Base-by-base conservation (phyloP, 2,113 vertebrate genomes). In the Mixornis gularis region DNA sequence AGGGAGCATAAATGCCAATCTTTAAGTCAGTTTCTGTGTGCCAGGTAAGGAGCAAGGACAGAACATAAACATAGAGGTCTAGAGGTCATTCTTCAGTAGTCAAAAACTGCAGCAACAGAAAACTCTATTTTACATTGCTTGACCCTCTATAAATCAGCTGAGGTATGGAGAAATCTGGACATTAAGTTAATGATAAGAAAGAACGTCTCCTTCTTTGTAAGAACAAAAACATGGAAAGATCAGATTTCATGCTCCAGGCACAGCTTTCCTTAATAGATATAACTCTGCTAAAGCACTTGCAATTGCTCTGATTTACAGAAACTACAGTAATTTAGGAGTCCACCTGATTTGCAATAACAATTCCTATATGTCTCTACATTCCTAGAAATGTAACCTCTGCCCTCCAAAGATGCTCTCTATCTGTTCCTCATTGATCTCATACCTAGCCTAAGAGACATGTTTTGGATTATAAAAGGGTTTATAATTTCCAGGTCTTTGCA, bases 121-220 rank as follows among this genome's bases (percentile, higher is more conserved):
- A 66, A 81, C 14, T 38, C 73, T 83, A 22, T 58, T 74, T 74
- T 60, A 38, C 27, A 73, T 51, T 88, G n/a, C 22, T 83, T 80
- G 66, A 79, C 10, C 32, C 15, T 43, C 58, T 68, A 65, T 52
- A 85, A 91, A 92, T 84, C 24, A 77, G 24, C 40, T 53, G 38
- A 92, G 25, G 26, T 52, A 55, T 38, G n/a, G 48, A 68, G 20
- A 85, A 91, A 85, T 66, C 49, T 60, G 27, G 38, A 78, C 27
- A 69, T 86, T 59, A 90, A 82, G 79, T 79, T 89, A 90, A 89
- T 76, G 60, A 32, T 56, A 79, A 70, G 62, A 87, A 95, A 76
- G 32, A 80, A 78, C 1, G 3, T 21, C 26, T 41, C 43, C 60
- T 76, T 72, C 12, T 30, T 53, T 60, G 13, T 69, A 71, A 86